Evolutionary conservation across 2,888 invertebrate genomes (phyloP).

Genomic region (Agriopis marginaria): DNA sequence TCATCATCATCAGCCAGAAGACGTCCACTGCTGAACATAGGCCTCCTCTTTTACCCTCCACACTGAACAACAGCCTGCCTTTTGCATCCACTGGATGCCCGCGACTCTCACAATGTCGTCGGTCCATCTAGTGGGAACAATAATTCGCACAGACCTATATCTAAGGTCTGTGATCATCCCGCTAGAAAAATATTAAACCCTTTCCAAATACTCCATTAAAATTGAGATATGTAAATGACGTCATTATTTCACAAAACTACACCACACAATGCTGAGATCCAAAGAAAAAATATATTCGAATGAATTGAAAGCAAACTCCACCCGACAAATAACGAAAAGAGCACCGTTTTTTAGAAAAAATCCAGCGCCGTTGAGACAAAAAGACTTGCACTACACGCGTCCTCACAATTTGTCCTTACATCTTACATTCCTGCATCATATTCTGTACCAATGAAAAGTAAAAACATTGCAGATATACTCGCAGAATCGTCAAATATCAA

Average conservation of each 20-base stretch:
- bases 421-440: constrained; percentile 85
- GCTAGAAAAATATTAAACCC: no score
- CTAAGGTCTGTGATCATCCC: no score
- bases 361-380: constrained; percentile 65
- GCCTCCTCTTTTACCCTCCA: no score
- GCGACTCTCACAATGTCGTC: no score
- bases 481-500: constrained; percentile 27
- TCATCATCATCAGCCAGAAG: no score
- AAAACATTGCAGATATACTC: constrained; percentile 72
- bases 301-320: constrained; percentile 39
- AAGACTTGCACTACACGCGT: constrained; percentile 67
- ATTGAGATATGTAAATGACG: neutral
- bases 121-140: no score
- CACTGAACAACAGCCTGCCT: no score
- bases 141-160: no score
- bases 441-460: constrained; percentile 82
- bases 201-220: constrained; percentile 8
- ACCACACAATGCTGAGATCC: constrained; percentile 15
- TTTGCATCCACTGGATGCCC: no score
- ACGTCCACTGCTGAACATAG: no score
- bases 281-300: constrained; percentile 33
- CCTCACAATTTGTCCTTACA: constrained; percentile 81
- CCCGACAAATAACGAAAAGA: constrained; percentile 61
- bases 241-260: constrained; percentile 23
- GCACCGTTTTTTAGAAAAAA: constrained; percentile 56